phyloP scores from a whole-genome alignment of 2,888 invertebrate genomes.

The Ypsolopha scabrella region DNA sequence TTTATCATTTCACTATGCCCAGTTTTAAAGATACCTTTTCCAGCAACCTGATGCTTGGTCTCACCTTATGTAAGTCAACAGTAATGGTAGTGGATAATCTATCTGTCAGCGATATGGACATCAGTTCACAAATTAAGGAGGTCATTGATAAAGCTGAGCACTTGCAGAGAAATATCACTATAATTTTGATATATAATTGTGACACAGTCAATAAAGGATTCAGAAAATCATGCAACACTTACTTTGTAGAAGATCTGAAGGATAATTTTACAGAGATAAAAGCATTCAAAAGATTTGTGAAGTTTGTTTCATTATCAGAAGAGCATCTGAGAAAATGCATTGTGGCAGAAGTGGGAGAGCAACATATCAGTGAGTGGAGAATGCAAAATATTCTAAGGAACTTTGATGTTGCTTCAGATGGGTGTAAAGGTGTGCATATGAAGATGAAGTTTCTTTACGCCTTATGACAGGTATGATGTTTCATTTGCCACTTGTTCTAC shows the following conservation, averaged over 20 bases:
- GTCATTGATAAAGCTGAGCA: constrained; percentile 36
- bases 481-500: too few relatives aligned
- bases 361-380: constrained; percentile 18
- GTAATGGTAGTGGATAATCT: constrained; percentile 49
- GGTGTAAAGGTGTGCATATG: constrained; percentile 57
- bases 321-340: constrained; percentile 43
- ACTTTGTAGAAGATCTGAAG: constrained; percentile 24
- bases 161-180: constrained; percentile 33
- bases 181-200: constrained; percentile 52
- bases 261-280: constrained; percentile 26
- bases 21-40: constrained; percentile 37
- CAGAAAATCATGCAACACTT: constrained; percentile 29
- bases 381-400: constrained; percentile 33
- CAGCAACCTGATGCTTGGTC: constrained; percentile 38
- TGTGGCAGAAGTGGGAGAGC: constrained; percentile 29
- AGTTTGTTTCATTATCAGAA: constrained; percentile 36
- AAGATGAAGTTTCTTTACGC: constrained; percentile 46
- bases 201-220: constrained; percentile 24
- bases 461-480: constrained; percentile 8
- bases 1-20: constrained; percentile 56
- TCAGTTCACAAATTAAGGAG: constrained; percentile 26
- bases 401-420: constrained; percentile 49
- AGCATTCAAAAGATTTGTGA: constrained; percentile 30
- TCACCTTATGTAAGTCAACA: constrained; percentile 39
- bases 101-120: constrained; percentile 24